These are phyloP conservation scores for Tapirus terrestris DNA, from an alignment of 2,113 vertebrate genomes.

Conservation along the genomic window DNA sequence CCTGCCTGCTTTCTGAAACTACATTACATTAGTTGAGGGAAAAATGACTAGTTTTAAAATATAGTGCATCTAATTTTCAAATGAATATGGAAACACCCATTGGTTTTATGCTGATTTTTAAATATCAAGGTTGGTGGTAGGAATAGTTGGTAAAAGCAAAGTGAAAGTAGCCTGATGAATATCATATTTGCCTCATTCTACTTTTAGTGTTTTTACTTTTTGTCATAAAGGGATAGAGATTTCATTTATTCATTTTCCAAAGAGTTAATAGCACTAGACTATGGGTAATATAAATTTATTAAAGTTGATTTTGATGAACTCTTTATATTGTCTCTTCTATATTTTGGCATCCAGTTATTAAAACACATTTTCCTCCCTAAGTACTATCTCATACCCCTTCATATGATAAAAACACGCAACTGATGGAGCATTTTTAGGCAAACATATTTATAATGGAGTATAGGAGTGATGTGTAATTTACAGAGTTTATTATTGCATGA, in stretches of 20 bases:
- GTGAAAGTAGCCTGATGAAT: neutral
- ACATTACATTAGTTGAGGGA: constrained; percentile 38
- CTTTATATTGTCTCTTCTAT: neutral
- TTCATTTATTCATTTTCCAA: constrained; percentile 44
- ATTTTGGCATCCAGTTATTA: neutral
- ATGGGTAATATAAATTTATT: constrained; percentile 33
- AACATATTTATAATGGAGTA: neutral
- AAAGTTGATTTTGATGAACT: constrained; percentile 42
- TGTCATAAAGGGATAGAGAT: neutral
- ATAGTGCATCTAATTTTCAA: constrained; percentile 52
- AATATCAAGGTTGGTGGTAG: constrained; percentile 64
- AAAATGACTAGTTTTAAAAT: constrained; percentile 56
- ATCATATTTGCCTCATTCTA: neutral
- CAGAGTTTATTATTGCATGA: neutral
- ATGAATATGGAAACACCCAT: constrained; percentile 51
- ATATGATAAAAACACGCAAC: constrained; percentile 32
- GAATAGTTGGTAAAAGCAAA: constrained; percentile 52
- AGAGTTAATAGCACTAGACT: neutral
- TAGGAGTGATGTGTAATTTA: neutral
- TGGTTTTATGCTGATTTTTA: constrained; percentile 62
- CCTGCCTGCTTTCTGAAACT: constrained; percentile 58
- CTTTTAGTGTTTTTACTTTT: constrained; percentile 52
- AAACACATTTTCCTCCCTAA: constrained; percentile 25
- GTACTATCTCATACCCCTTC: neutral
- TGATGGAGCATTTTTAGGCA: neutral